Evolutionary conservation across 2,113 vertebrate species (phyloP).

Genomic region (Eudyptes chrysolophus): DNA sequence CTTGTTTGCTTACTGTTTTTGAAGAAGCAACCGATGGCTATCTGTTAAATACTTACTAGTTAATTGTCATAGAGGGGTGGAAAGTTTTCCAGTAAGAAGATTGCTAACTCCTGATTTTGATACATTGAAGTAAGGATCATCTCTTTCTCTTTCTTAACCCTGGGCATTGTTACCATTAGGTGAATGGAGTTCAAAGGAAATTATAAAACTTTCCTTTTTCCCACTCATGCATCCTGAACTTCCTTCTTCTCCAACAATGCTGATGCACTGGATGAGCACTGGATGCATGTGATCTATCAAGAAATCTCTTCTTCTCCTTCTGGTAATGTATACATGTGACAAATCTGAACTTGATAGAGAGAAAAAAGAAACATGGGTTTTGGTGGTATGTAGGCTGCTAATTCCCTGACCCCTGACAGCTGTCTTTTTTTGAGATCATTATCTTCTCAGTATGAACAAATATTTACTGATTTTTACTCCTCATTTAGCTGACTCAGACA

Average conservation of each 20-base stretch:
- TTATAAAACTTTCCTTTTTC: not conserved
- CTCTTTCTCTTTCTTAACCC: not conserved
- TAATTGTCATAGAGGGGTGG: not conserved
- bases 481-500: not conserved
- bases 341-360: not conserved
- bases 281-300: not conserved
- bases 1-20: not conserved
- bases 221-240: not conserved
- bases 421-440: not conserved
- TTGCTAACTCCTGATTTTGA: not conserved
- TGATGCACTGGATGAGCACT: not conserved
- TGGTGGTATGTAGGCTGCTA: not conserved
- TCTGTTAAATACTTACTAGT: not conserved
- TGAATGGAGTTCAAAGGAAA: not conserved
- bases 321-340: not conserved
- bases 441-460: not conserved
- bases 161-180: not conserved
- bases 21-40: accelerated
- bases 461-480: not conserved
- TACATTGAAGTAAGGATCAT: not conserved
- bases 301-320: not conserved
- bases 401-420: not conserved
- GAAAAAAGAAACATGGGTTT: not conserved
- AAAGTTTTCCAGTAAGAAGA: not conserved
- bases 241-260: not conserved